Conservation (phyloP, 92 coral and sea anemone genomes). For the Zoanthus sociatus region DNA sequence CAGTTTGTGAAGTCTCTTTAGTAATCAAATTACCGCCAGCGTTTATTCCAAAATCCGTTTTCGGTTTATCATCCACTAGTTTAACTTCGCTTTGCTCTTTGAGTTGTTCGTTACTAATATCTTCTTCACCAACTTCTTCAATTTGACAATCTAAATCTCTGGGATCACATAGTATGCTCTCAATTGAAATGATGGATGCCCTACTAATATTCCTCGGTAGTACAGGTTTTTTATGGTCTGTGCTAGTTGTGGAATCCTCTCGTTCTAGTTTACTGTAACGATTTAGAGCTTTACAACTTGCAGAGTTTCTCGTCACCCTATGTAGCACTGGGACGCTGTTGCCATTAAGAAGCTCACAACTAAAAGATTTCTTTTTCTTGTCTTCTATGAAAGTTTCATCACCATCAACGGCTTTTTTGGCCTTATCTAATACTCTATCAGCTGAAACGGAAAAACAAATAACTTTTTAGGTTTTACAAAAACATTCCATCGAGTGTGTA, state of each 20-base stretch:
- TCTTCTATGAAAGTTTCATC: background rate
- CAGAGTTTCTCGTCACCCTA: conserved; percentile 15
- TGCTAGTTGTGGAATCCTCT: background rate
- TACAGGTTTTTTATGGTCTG: background rate
- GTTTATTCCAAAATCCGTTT: conserved; percentile 4
- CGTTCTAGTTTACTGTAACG: conserved; percentile 30
- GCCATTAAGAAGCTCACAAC: conserved; percentile 37
- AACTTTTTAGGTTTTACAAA: background rate
- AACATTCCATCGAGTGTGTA: background rate
- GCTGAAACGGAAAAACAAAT: background rate
- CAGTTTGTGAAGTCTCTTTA: conserved; percentile 84
- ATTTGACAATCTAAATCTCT: conserved; percentile 37
- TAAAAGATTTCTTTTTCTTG: conserved; percentile 26
- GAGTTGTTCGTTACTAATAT: background rate
- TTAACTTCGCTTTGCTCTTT: background rate
- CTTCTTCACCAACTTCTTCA: background rate
- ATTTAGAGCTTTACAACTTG: conserved; percentile 36
- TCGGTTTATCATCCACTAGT: background rate
- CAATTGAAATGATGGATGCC: conserved; percentile 17
- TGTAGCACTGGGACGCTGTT: conserved; percentile 1
- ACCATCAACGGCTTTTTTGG: background rate
- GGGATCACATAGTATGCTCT: conserved; percentile 19
- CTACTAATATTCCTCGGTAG: background rate
- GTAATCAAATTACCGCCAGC: conserved; percentile 65
- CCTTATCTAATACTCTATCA: background rate